Evolutionary conservation across 2,797 vertebrate genomes (phyloP).

Genomic region (Enteromius fasciolatus): DNA sequence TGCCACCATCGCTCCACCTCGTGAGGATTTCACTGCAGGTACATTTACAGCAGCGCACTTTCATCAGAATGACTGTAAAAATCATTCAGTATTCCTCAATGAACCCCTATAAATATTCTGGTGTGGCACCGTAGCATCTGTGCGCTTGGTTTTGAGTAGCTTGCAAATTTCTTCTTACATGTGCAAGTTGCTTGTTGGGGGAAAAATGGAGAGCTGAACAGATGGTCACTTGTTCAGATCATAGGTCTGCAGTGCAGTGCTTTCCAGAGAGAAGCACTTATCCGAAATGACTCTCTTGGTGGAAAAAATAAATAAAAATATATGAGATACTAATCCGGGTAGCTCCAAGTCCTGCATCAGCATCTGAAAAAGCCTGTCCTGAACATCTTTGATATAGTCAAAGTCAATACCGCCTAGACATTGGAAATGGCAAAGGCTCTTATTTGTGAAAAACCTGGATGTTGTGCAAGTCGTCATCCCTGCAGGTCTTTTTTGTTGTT

Average conservation of each 20-base stretch:
- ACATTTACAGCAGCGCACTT: constrained; percentile 32
- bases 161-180: constrained; percentile 24
- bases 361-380: constrained; percentile 44
- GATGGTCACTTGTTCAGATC: constrained; percentile 61
- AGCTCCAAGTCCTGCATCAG: constrained; percentile 37
- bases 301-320: constrained; percentile 45
- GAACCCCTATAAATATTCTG: constrained; percentile 17
- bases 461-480: background rate
- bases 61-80: constrained; percentile 27
- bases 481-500: constrained; percentile 34
- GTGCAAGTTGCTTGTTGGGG: constrained; percentile 31
- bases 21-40: constrained; percentile 25
- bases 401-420: no score
- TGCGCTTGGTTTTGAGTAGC: constrained; percentile 21
- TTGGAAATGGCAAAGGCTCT: constrained; percentile 48
- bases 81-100: constrained; percentile 25
- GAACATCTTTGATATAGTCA: no score
- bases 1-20: background rate
- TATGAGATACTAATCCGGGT: constrained; percentile 54
- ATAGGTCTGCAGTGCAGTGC: constrained; percentile 58
- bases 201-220: constrained; percentile 47
- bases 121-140: constrained; percentile 6
- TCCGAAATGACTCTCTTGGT: constrained; percentile 40
- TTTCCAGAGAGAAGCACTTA: constrained; percentile 55
- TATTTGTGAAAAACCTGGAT: constrained; percentile 32